Base-by-base conservation (phyloP, 2,888 invertebrate genomes). In the Harpalus rufipes region DNA sequence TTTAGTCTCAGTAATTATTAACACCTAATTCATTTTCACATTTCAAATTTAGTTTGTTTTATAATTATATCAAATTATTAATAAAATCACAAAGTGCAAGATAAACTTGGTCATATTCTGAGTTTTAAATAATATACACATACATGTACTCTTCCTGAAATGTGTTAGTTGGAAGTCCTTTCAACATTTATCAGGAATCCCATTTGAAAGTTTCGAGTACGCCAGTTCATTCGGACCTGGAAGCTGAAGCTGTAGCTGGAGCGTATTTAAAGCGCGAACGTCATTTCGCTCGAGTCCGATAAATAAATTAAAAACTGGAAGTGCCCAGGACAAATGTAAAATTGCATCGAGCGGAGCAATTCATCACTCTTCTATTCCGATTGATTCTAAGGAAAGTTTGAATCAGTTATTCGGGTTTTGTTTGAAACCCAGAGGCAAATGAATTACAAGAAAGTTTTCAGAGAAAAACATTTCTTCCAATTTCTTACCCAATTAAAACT, bases 401-500 rank as follows among this genome's bases (percentile, higher is more conserved):
- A 78, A 84, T 84, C 78, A 84, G 84, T 76, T 83, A 83, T 83
- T 83, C 76, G 76, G 74, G 83, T 83, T 83, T 81, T 83, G 78
- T 78, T 65, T 56, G 78, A 84, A 44, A 41, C 84, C 78, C 51
- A 25, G 44, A 84, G 80, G 85, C 85, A 85, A 85, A 85, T 85
- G 85, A 85, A 85, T 85, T 80, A 80, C 85, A 79, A 79, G 59
- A 68, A 79, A 85, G 58, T 85, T 85, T 65, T 39, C 51, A 41
- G 59, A 78, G 80, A 80, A 83, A 85, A 85, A 85, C 80, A 85
- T 85, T 85, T 85, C 85, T 85, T 79, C 85, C 85, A 85, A 85
- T 85, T 85, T 85, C 85, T 85, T 85, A 85, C 68, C 85, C 80
- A 85, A 85, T 85, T 85, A 85, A 85, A 85, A 85, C 85, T 85